Evolutionary conservation across 2,888 invertebrate genomes (phyloP).

Genomic region (Xylota segnis): DNA sequence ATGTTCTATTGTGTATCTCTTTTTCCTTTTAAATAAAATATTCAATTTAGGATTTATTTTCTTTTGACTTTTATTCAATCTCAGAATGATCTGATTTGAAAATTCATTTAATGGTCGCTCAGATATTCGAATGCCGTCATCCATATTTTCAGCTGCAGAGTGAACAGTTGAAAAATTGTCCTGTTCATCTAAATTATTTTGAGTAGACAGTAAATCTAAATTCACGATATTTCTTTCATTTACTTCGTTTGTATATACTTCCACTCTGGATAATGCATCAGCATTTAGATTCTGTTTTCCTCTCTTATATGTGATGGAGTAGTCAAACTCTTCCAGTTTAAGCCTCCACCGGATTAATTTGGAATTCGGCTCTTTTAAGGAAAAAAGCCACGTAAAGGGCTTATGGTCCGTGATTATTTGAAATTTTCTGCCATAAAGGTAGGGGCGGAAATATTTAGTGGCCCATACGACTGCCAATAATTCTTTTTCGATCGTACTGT

Average conservation of each 20-base stretch:
- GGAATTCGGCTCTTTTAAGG: too few species aligned
- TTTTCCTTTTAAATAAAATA: too few species aligned
- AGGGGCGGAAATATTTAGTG: conserved; percentile 38
- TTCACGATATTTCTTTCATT: too few species aligned
- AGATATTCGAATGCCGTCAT: neutral
- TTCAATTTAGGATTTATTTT: too few species aligned
- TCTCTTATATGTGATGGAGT: neutral
- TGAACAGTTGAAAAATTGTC: conserved; percentile 15
- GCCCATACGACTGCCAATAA: neutral
- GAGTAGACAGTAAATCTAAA: too few species aligned
- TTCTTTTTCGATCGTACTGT: conserved; percentile 63
- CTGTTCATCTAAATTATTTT: conserved; percentile 6
- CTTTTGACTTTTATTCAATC: too few species aligned
- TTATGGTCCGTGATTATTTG: too few species aligned
- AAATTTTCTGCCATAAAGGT: conserved; percentile 42
- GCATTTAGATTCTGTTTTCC: neutral
- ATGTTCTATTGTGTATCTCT: too few species aligned
- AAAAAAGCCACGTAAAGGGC: too few species aligned
- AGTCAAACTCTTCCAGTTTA: neutral
- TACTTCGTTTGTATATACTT: neutral
- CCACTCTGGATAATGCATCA: neutral
- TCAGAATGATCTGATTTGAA: too few species aligned
- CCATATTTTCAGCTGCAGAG: conserved; percentile 26
- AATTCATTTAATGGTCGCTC: too few species aligned
- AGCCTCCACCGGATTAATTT: too few species aligned